Percentiles rank a stretch among this genome's conserved stretches.
Conservation (phyloP, 2,888 invertebrate genomes). For the Nycteola revayana region DNA sequence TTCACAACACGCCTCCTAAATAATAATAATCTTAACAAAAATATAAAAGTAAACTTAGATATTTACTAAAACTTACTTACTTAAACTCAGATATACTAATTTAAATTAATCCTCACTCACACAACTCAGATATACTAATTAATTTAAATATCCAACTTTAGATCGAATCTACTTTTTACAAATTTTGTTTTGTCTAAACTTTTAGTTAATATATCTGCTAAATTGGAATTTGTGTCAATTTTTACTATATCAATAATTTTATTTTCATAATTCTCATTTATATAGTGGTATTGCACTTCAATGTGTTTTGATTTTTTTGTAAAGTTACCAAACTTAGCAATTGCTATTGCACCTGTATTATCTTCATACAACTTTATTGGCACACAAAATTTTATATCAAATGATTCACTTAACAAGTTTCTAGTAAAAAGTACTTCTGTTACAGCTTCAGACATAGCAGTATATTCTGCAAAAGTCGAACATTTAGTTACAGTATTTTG, state of each 20-base stretch:
- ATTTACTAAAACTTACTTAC: too few species aligned
- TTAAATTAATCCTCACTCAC: too few species aligned
- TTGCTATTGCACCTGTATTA: conserved; percentile 30
- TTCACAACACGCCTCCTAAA: too few species aligned
- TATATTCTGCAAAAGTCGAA: conserved; percentile 37
- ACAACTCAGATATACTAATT: too few species aligned
- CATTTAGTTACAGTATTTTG: conserved; percentile 37
- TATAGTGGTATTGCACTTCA: conserved; percentile 20
- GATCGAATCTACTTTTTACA: conserved; percentile 4
- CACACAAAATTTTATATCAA: conserved; percentile 4
- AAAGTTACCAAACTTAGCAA: conserved; percentile 16
- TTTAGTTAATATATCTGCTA: conserved; percentile 28
- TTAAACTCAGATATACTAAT: too few species aligned
- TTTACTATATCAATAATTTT: conserved; percentile 37
- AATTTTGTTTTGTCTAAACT: conserved; percentile 17
- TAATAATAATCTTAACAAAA: too few species aligned
- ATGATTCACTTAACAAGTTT: conserved; percentile 22
- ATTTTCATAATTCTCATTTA: too few species aligned
- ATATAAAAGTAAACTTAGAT: too few species aligned
- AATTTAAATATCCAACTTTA: too few species aligned
- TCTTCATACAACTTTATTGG: conserved; percentile 36
- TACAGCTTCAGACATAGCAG: conserved; percentile 32
- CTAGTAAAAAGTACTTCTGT: conserved; percentile 26
- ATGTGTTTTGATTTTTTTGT: conserved; percentile 26
- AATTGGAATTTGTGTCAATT: conserved; percentile 24